phyloP scores from a whole-genome alignment of 2,113 vertebrate species.

The Xiphophorus hellerii region DNA sequence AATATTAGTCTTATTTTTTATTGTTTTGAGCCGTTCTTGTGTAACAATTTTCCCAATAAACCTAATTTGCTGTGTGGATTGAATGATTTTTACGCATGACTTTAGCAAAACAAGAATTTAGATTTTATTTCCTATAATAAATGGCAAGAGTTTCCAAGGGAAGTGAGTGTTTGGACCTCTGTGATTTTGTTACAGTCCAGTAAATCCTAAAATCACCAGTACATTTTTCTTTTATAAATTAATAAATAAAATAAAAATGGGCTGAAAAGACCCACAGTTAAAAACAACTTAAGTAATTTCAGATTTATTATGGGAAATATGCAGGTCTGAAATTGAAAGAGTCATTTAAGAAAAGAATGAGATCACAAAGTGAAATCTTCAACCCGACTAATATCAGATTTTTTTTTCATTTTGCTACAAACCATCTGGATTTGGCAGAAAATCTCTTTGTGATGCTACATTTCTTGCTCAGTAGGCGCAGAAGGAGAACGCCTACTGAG shows the following conservation, averaged over 20 bases:
- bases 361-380: not conserved
- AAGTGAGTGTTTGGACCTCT: too few relatives aligned
- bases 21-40: too few relatives aligned
- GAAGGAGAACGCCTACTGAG: conserved; percentile 35
- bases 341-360: not conserved
- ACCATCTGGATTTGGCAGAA: conserved; percentile 11
- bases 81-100: too few relatives aligned
- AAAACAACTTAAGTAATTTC: not conserved
- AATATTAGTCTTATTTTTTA: too few relatives aligned
- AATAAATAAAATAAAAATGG: not conserved
- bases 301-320: not conserved
- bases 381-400: not conserved
- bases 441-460: conserved; percentile 18
- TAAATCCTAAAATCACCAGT: not conserved
- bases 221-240: not conserved
- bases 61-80: too few relatives aligned
- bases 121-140: too few relatives aligned
- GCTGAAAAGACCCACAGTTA: not conserved
- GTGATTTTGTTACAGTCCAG: too few relatives aligned
- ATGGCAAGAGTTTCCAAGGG: too few relatives aligned
- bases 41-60: too few relatives aligned
- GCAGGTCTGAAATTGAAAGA: not conserved
- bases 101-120: too few relatives aligned
- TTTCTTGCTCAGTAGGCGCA: conserved; percentile 46
- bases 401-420: not conserved